Conservation (phyloP, 2,113 vertebrate genomes). For the Rhizomys pruinosus region DNA sequence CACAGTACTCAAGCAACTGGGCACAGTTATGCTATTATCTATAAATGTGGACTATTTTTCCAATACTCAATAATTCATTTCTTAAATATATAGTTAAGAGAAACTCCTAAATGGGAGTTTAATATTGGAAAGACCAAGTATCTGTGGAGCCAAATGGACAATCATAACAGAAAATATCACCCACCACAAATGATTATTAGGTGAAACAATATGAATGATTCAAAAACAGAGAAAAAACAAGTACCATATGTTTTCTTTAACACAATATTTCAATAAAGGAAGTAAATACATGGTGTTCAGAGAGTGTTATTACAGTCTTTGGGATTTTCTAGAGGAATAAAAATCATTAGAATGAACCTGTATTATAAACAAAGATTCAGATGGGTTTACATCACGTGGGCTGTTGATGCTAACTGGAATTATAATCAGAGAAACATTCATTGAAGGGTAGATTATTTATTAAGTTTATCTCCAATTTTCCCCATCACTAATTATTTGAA, state of each 20-base stretch:
- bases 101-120: background rate
- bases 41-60: background rate
- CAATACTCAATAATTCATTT: background rate
- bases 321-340: background rate
- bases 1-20: background rate
- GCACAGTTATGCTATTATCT: background rate
- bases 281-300: background rate
- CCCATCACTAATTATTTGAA: background rate
- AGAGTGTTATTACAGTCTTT: background rate
- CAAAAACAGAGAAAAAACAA: background rate
- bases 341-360: background rate
- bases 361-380: background rate
- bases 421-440: background rate
- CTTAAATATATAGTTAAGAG: background rate
- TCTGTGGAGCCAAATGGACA: background rate
- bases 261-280: background rate
- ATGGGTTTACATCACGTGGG: background rate
- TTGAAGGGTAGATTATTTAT: background rate
- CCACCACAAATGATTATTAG: background rate
- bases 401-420: background rate
- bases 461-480: background rate
- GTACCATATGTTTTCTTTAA: background rate
- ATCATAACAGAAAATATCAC: background rate
- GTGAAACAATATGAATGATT: background rate
- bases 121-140: background rate